Conservation (phyloP, 1,140 invertebrate genomes). For the Drosophila mauritiana region DNA sequence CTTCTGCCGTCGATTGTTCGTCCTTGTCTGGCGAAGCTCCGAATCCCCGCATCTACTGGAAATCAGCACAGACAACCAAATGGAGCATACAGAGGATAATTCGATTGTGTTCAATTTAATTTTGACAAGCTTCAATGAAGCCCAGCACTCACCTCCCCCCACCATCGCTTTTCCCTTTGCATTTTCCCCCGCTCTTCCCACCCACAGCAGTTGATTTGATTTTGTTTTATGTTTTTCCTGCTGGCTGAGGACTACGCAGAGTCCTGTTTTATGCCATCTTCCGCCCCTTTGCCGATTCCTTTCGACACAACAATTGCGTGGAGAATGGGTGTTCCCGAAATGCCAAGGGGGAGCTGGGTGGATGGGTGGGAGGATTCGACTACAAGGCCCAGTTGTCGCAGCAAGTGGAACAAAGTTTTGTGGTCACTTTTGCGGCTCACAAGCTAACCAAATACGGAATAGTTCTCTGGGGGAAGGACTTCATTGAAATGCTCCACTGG, state of each 20-base stretch:
- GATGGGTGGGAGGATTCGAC: background rate
- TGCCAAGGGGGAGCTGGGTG: background rate
- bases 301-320: conserved; percentile 56
- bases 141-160: conserved; percentile 13
- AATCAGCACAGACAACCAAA: conserved; percentile 61
- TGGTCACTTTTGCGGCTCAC: conserved; percentile 66
- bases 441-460: conserved; percentile 32
- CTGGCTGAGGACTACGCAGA: conserved; percentile 48
- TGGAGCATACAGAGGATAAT: conserved; percentile 81
- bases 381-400: conserved; percentile 16
- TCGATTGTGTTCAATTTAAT: conserved; percentile 85
- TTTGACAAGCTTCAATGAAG: conserved; percentile 84
- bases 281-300: conserved; percentile 38
- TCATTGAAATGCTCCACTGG: background rate
- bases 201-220: conserved; percentile 71
- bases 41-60: conserved; percentile 11
- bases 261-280: conserved; percentile 32
- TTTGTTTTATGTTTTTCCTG: conserved; percentile 79
- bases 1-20: background rate
- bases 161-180: conserved; percentile 3
- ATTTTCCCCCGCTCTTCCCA: conserved; percentile 18
- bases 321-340: conserved; percentile 17
- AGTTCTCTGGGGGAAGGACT: conserved; percentile 25
- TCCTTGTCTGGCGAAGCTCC: conserved; percentile 2
- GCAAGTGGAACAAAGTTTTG: conserved; percentile 53